A percentile compares a stretch with the other conserved stretches of the same genome.
Conservation (phyloP, 2,797 vertebrate species). For the Nannoperca obscura region DNA sequence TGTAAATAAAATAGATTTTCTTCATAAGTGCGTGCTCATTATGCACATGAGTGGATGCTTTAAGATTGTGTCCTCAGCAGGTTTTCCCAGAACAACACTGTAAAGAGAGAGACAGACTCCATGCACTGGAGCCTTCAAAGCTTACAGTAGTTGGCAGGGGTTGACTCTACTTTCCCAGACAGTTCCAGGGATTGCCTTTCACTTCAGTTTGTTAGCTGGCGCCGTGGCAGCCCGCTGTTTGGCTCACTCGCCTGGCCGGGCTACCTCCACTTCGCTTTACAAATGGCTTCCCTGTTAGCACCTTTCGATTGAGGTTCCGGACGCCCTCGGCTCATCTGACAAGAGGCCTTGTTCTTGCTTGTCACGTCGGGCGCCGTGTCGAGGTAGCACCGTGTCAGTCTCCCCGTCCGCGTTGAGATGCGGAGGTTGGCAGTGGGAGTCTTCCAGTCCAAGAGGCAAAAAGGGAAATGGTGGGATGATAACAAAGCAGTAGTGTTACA, state of each 20-base stretch:
- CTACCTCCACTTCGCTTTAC: slow-evolving; percentile 46
- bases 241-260: slow-evolving; percentile 33
- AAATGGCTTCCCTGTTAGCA: slow-evolving; percentile 64
- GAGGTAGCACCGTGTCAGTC: slow-evolving; percentile 39
- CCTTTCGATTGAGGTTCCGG: slow-evolving; percentile 61
- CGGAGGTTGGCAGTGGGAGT: slow-evolving; percentile 18
- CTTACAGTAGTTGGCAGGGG: slow-evolving; percentile 61
- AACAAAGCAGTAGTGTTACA: slow-evolving; percentile 45
- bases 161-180: slow-evolving; percentile 61
- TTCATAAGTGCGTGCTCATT: not conserved
- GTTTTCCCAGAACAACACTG: slow-evolving; percentile 26
- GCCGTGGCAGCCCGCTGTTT: slow-evolving; percentile 38
- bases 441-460: slow-evolving; percentile 32
- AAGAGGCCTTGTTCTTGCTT: slow-evolving; percentile 60
- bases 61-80: slow-evolving; percentile 14
- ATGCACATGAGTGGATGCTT: slow-evolving; percentile 19
- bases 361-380: slow-evolving; percentile 38
- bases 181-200: slow-evolving; percentile 59
- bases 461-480: slow-evolving; percentile 24
- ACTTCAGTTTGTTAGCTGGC: slow-evolving; percentile 61
- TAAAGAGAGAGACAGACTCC: slow-evolving; percentile 31
- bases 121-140: slow-evolving; percentile 48
- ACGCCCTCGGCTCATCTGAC: slow-evolving; percentile 55
- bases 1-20: slow-evolving; percentile 34
- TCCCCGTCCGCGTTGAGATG: slow-evolving; percentile 15